Conservation (phyloP, 2,797 vertebrate species). For the Eutrigla gurnardus region DNA sequence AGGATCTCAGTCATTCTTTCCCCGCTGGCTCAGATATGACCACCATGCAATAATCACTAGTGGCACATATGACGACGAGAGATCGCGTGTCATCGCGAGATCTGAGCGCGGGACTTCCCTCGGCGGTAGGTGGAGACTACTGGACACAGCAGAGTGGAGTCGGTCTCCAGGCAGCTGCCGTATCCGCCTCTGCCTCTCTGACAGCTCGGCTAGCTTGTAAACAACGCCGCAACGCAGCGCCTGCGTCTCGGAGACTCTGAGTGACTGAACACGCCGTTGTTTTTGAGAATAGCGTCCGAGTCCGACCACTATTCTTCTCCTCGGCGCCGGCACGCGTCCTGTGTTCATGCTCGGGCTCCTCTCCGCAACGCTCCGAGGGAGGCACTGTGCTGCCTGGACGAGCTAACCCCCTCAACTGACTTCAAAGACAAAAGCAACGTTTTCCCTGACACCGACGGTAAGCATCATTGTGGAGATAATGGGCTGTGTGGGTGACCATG, state of each 20-base stretch:
- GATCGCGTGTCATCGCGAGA: slow-evolving; percentile 73
- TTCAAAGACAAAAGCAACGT: slow-evolving; percentile 32
- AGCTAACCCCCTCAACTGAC: slow-evolving; percentile 68
- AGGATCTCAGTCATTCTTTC: neutral
- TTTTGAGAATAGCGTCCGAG: neutral
- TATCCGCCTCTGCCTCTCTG: neutral
- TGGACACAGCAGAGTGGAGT: slow-evolving; percentile 46
- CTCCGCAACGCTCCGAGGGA: slow-evolving; percentile 41
- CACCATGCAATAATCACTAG: neutral
- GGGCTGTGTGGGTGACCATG: neutral
- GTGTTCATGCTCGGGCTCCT: slow-evolving; percentile 26
- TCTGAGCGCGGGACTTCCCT: slow-evolving; percentile 51
- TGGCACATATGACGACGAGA: neutral
- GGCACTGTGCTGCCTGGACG: slow-evolving; percentile 46
- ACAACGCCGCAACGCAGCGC: slow-evolving; percentile 18
- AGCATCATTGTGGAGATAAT: neutral
- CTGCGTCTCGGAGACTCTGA: slow-evolving; percentile 4
- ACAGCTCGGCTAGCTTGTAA: slow-evolving; percentile 54
- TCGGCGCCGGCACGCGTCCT: neutral
- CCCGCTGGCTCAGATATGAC: neutral
- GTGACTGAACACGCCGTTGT: slow-evolving; percentile 47
- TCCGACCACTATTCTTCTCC: neutral
- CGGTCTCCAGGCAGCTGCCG: slow-evolving; percentile 42
- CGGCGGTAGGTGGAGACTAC: slow-evolving; percentile 70
- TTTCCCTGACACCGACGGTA: slow-evolving; percentile 48